Base-by-base conservation (phyloP, 2,888 invertebrate species). In the Cyaniris semiargus region DNA sequence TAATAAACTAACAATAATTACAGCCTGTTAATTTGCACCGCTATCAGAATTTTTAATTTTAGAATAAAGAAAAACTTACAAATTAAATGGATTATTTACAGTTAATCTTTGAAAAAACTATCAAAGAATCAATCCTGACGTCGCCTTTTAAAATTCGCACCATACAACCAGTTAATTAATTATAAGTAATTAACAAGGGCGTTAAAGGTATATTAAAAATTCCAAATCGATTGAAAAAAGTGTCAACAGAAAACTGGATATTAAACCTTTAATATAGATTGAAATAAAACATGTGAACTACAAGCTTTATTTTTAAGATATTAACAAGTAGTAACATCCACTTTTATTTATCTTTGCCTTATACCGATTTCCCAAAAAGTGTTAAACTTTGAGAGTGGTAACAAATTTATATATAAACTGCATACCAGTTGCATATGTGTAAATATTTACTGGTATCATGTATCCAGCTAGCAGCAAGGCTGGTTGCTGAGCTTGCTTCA, bases 401-500 rank as follows among this genome's bases (percentile, higher is more conserved):
- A 90, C 84, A 84, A 93, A 92, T 79, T 92, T 92, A 78, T 85
- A 93, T 83, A 93, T 89, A 7, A 83, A 86, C 78, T 88, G 91
- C 76, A 89, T 79, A 5, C 90, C 89, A 4, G 86, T 86, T 0
- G 92, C 93, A 79, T 93, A 93, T 0, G 92, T 92, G 56, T 86
- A 87, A 76, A 93, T 90, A 80, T 92, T 92, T 0, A 93, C 89
- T 0, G 92, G 92, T 77, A 92, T 85, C 6, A 93, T 91, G 81
- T 89, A 87, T 15, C 90, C 92, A 1, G 93, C 93, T 18, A 90
- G 75, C 10, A 93, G 53, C 34, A 86, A 82, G 10, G 92, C 86
- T 1, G 88, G 88, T 77, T 86, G 87, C 80, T 93, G 93, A 0
- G 92, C 86, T 78, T 88, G 85, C 23, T 87, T 75, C n/a, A 93